Evolutionary conservation across 2,113 vertebrate species (phyloP).

Genomic region (Pelecanus crispus): DNA sequence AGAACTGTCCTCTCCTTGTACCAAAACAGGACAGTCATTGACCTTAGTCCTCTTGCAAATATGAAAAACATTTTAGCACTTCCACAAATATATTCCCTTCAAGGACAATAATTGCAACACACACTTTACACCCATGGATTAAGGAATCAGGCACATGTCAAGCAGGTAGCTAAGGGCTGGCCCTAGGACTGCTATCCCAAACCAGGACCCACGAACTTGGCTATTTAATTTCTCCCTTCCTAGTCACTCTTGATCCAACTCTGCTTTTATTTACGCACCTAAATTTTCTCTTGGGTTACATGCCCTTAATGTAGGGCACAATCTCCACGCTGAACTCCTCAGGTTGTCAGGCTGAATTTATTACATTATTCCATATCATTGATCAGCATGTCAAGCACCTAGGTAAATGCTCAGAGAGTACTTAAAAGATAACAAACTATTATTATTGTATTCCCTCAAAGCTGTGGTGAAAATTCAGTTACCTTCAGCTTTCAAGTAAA

Average conservation of each 20-base stretch:
- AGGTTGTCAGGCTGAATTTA: neutral
- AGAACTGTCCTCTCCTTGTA: neutral
- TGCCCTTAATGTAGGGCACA: neutral
- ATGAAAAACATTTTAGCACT: neutral
- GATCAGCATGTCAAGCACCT: neutral
- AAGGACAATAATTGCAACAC: neutral
- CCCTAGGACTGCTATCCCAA: neutral
- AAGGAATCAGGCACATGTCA: neutral
- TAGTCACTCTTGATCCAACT: neutral
- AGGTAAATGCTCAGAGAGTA: neutral
- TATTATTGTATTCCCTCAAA: neutral
- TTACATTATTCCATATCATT: neutral
- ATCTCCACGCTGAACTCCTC: neutral
- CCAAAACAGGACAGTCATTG: neutral
- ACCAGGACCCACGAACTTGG: neutral
- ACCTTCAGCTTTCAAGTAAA: neutral
- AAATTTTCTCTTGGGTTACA: neutral
- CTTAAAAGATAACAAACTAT: neutral
- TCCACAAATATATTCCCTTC: neutral
- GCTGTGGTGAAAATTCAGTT: neutral
- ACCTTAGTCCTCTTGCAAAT: neutral
- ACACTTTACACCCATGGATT: accelerated
- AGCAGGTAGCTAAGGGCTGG: neutral
- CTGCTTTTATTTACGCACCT: neutral
- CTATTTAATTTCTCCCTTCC: neutral